Percentiles rank a stretch among this genome's conserved stretches.
Evolutionary conservation across 1,140 invertebrate genomes (phyloP).

Genomic region (Aporrectodea caliginosa): DNA sequence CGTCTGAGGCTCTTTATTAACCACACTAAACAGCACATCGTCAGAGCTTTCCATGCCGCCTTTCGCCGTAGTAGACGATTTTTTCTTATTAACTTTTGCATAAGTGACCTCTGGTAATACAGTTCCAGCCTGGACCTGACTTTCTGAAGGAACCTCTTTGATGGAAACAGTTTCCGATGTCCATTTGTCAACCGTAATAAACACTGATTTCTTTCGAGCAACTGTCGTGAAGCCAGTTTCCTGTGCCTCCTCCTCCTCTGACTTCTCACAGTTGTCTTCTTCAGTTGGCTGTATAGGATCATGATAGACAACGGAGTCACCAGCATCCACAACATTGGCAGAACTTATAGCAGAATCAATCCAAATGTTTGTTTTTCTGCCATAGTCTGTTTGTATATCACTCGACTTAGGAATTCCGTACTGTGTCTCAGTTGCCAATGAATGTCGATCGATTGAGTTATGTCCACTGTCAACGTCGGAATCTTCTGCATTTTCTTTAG

Average conservation of each 20-base stretch:
- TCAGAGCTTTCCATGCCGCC: no score
- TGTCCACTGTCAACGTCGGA: background rate
- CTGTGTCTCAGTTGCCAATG: no score
- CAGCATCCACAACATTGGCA: no score
- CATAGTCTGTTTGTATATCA: no score
- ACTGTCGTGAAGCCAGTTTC: background rate
- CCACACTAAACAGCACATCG: no score
- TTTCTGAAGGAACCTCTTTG: no score
- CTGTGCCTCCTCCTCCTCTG: no score
- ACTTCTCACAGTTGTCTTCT: background rate
- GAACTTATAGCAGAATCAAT: no score
- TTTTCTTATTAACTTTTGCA: background rate
- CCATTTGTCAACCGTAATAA: background rate
- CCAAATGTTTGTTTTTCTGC: no score
- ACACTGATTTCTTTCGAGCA: background rate
- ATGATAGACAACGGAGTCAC: background rate
- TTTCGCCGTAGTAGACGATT: background rate
- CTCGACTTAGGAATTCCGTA: no score
- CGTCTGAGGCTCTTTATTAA: background rate
- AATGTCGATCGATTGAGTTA: background rate
- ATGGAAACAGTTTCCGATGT: background rate
- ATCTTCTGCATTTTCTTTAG: background rate
- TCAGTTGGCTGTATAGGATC: background rate
- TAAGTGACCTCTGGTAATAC: background rate
- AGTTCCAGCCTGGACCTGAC: no score